Conservation (phyloP, 2,797 vertebrate genomes). For the Sardinella longiceps region DNA sequence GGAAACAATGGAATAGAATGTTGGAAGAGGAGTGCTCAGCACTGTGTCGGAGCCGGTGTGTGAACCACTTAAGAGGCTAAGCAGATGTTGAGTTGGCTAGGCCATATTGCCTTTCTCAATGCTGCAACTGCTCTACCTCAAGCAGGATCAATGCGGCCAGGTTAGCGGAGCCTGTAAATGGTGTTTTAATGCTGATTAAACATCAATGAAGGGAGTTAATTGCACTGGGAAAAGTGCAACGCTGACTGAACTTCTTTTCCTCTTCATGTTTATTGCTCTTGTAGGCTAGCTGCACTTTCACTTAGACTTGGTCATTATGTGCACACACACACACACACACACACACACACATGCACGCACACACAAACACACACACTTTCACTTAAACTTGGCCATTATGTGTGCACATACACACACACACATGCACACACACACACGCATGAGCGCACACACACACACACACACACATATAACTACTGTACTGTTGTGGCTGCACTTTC, state of each 20-base stretch:
- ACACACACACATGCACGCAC: not conserved
- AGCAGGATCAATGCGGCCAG: not conserved
- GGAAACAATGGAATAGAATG: too few relatives aligned
- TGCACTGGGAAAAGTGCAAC: not conserved
- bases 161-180: not conserved
- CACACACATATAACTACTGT: too few relatives aligned
- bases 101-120: not conserved
- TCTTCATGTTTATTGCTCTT: not conserved
- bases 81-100: not conserved
- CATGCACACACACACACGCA: not conserved
- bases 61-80: not conserved
- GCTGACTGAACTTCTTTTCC: not conserved
- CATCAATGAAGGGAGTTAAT: not conserved
- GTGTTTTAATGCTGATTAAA: slow-evolving; percentile 13
- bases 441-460: not conserved
- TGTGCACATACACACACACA: too few relatives aligned
- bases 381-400: too few relatives aligned
- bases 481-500: too few relatives aligned
- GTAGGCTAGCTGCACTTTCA: not conserved
- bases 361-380: too few relatives aligned
- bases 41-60: too few relatives aligned
- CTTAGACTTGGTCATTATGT: not conserved
- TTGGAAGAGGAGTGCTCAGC: too few relatives aligned
- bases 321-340: not conserved
- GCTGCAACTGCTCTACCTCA: not conserved